These are phyloP conservation scores for Phaethornis superciliosus DNA, from an alignment of 2,113 vertebrate genomes.

Conservation along the genomic window DNA sequence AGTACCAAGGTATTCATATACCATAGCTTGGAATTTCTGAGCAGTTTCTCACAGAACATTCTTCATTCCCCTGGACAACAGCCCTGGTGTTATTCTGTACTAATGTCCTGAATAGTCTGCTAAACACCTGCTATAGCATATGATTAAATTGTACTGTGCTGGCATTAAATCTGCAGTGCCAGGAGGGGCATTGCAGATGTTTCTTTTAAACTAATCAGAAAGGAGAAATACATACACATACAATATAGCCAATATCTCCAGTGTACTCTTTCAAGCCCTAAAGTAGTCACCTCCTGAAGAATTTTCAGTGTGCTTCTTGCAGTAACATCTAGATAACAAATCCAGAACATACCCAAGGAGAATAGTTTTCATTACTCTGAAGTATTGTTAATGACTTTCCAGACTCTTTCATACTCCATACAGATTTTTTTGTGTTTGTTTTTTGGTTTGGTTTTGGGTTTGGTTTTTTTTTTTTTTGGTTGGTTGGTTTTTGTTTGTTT, in stretches of 20 bases:
- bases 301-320: background rate
- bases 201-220: background rate
- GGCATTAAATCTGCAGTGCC: conserved; percentile 23
- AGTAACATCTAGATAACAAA: background rate
- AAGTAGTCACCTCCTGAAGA: background rate
- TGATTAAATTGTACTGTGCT: background rate
- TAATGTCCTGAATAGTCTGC: conserved; percentile 17
- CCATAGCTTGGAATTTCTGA: background rate
- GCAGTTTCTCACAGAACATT: background rate
- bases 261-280: background rate
- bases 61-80: conserved; percentile 7
- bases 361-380: background rate
- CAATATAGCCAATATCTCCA: background rate
- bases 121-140: conserved; percentile 27
- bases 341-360: background rate
- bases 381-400: background rate
- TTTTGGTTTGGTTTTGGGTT: too few species aligned
- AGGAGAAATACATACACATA: background rate
- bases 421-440: too few species aligned
- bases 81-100: background rate
- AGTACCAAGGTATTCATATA: background rate
- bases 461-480: background rate
- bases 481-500: background rate
- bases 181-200: background rate
- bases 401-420: background rate